Base-by-base conservation (phyloP, 2,797 vertebrate species). In the Anableps anableps region DNA sequence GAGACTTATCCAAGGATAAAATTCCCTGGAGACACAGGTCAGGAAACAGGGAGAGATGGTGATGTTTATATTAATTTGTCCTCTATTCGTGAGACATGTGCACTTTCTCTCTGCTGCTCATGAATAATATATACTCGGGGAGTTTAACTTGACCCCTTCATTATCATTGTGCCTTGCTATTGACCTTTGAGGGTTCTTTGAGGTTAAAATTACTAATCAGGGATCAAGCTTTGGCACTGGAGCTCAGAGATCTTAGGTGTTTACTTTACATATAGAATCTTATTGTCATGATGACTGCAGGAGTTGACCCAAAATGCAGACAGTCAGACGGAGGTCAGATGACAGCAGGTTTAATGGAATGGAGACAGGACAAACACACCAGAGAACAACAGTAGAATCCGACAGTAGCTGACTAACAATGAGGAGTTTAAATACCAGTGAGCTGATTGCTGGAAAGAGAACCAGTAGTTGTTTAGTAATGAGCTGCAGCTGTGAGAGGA, bases 51-150 rank as follows among this genome's bases (percentile, higher is more conserved):
- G 83, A 82, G 80, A 70, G 88, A 80, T 73, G 75, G 83, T 79
- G 83, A 89, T 93, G 90, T 94, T 94, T 90, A 87, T 93, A 92
- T 93, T 92, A 85, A 88, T 92, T 91, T 90, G 86, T 90, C 88
- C 91, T 93, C 88, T 87, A 41, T 86, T 38, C 86, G 77, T 70
- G 77, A 87, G 82, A 86, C 50, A 77, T 81, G 76, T 43, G 17
- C 83, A 71, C 84, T 78, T 88, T 77, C 77, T 82, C 60, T 86
- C 83, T 55, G 80, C 70, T 72, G 1, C 77, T 88, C 86, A 90
- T 93, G 90, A 93, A 94, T 95, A 92, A 92, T 86, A 90, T 89
- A 93, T 89, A 80, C 77, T 68, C 72, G 66, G 80, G 48, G 82
- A 78, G 85, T 80, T 83, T 82, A 80, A 91, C 84, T 79, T 90